phyloP scores from a whole-genome alignment of 2,113 vertebrate genomes.

The Desmodus rotundus region DNA sequence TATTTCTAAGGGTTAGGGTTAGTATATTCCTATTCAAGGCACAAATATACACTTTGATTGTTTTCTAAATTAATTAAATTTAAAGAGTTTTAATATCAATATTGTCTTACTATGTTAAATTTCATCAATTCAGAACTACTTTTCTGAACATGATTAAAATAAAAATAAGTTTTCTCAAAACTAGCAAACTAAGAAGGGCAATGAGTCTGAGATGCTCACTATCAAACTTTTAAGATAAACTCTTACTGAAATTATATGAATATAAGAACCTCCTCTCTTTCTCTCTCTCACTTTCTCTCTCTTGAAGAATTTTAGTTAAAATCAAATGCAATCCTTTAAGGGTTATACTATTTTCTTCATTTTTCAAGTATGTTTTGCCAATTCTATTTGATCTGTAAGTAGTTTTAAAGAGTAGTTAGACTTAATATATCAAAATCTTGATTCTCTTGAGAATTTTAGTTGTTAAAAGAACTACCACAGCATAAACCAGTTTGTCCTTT shows the following conservation, averaged over 20 bases:
- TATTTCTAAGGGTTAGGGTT: neutral
- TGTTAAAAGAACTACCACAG: neutral
- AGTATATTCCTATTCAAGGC: neutral
- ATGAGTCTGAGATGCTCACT: neutral
- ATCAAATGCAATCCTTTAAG: neutral
- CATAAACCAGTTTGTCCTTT: conserved; percentile 1
- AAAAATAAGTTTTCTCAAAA: neutral
- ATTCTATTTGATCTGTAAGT: neutral
- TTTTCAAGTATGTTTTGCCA: neutral
- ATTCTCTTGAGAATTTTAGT: neutral
- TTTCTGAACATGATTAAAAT: neutral
- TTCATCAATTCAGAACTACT: neutral
- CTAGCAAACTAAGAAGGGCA: neutral
- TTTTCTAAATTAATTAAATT: neutral
- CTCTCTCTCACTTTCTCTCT: no score
- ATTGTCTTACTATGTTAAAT: neutral
- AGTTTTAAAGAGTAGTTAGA: neutral
- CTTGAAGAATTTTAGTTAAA: neutral
- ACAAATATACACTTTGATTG: neutral
- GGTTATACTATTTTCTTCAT: neutral
- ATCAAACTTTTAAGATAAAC: neutral
- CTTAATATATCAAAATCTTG: neutral
- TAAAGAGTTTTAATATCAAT: neutral
- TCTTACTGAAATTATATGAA: neutral
- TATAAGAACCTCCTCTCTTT: neutral